These are phyloP conservation scores for Karalla daura DNA, from an alignment of 2,797 vertebrate genomes.

Conservation along the genomic window DNA sequence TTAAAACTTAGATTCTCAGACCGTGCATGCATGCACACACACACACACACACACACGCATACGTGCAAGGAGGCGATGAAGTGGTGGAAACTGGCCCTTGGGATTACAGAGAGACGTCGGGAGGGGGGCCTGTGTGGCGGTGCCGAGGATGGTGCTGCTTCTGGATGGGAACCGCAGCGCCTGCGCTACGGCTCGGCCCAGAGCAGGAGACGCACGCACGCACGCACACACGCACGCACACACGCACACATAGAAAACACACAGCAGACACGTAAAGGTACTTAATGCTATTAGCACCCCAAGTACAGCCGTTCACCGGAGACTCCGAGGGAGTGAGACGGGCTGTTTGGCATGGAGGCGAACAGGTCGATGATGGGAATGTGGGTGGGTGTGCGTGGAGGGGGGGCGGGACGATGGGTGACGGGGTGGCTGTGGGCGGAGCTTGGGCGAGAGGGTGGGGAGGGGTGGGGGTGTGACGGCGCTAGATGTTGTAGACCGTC, in stretches of 20 bases:
- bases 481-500: constrained; percentile 92
- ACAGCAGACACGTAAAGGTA: background rate
- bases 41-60: background rate
- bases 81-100: background rate
- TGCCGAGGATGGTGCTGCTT: constrained; percentile 16
- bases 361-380: constrained; percentile 41
- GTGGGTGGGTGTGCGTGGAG: constrained; percentile 42
- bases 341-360: constrained; percentile 68
- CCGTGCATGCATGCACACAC: background rate
- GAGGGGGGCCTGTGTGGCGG: constrained; percentile 8
- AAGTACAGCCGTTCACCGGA: constrained; percentile 3
- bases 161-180: constrained; percentile 61
- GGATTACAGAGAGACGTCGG: constrained; percentile 6
- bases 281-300: background rate
- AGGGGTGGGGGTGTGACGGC: constrained; percentile 82
- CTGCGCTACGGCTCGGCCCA: constrained; percentile 63
- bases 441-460: constrained; percentile 50
- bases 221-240: constrained; percentile 7
- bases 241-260: constrained; percentile 22
- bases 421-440: constrained; percentile 77
- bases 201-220: constrained; percentile 29
- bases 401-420: constrained; percentile 53
- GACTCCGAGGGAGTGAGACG: constrained; percentile 19
- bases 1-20: constrained; percentile 54
- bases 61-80: background rate